Evolutionary conservation across 2,888 invertebrate species (phyloP).

Genomic region (Scaptomyza parva): DNA sequence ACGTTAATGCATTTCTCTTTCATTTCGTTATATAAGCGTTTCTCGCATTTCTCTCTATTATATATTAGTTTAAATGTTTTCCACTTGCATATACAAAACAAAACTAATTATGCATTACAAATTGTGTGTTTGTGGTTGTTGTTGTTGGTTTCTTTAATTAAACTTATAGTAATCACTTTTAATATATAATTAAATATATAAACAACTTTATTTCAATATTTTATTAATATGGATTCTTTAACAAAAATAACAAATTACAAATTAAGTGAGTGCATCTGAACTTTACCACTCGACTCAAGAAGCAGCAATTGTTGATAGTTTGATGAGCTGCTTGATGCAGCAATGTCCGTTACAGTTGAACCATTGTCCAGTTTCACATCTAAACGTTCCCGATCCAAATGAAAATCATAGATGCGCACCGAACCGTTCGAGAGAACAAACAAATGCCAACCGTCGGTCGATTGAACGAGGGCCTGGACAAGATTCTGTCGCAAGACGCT

Average conservation of each 20-base stretch:
- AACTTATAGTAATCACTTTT: too few species aligned
- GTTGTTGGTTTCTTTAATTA: too few species aligned
- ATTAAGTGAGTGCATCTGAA: conserved; percentile 62
- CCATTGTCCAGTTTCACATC: conserved; percentile 8
- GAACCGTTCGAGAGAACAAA: conserved; percentile 81
- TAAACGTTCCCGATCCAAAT: conserved; percentile 71
- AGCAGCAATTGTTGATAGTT: conserved; percentile 65
- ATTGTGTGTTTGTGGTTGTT: too few species aligned
- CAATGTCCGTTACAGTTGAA: conserved; percentile 62
- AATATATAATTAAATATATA: too few species aligned
- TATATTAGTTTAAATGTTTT: too few species aligned
- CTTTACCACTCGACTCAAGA: conserved; percentile 62
- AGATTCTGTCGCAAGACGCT: conserved; percentile 80
- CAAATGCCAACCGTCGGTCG: conserved; percentile 80
- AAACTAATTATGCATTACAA: too few species aligned
- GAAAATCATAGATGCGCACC: conserved; percentile 81
- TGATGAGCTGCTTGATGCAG: conserved; percentile 57
- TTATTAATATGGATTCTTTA: conserved; percentile 9
- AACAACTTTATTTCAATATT: conserved; percentile 29
- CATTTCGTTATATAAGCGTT: too few species aligned
- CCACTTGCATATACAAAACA: too few species aligned
- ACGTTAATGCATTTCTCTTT: too few species aligned
- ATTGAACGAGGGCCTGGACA: conserved; percentile 80
- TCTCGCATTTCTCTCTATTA: too few species aligned
- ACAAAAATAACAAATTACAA: conserved; percentile 54